A percentile compares a stretch with the other conserved stretches of the same genome.
These are phyloP conservation scores for Dendrolimus houi DNA, from an alignment of 2,888 invertebrate genomes.

Conservation along the genomic window DNA sequence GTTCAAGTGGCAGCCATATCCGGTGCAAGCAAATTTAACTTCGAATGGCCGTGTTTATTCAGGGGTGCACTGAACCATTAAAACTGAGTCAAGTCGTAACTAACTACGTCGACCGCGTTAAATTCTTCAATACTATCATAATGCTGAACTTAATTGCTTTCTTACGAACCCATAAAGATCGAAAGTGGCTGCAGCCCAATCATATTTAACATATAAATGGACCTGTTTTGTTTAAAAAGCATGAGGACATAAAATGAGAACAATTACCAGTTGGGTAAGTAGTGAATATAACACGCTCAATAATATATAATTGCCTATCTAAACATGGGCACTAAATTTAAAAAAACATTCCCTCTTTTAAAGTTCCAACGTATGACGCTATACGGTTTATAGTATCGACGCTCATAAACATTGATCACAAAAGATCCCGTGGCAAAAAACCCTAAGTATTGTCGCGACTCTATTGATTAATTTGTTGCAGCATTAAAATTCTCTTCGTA, in stretches of 20 bases:
- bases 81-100: constrained; percentile 58
- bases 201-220: constrained; percentile 33
- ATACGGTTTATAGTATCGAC: constrained; percentile 19
- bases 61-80: constrained; percentile 74
- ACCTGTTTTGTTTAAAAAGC: constrained; percentile 43
- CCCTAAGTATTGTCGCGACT: constrained; percentile 39
- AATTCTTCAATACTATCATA: constrained; percentile 72
- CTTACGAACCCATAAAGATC: constrained; percentile 66
- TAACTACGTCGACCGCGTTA: constrained; percentile 65
- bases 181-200: constrained; percentile 54
- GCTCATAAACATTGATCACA: constrained; percentile 35
- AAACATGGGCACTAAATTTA: constrained; percentile 9
- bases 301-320: constrained; percentile 10
- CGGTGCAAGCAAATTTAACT: constrained; percentile 73
- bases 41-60: constrained; percentile 67
- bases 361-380: constrained; percentile 18
- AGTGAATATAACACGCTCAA: no score
- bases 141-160: constrained; percentile 68
- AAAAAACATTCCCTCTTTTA: constrained; percentile 27
- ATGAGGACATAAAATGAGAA: constrained; percentile 46
- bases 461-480: constrained; percentile 67
- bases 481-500: constrained; percentile 62
- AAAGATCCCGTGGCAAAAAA: constrained; percentile 39
- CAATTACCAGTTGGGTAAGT: constrained; percentile 27
- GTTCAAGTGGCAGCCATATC: constrained; percentile 69